Percentiles rank a stretch among this genome's conserved stretches.
These are phyloP conservation scores for Tribolium castaneum DNA, from an alignment of 1,140 invertebrate species.

Conservation along the genomic window DNA sequence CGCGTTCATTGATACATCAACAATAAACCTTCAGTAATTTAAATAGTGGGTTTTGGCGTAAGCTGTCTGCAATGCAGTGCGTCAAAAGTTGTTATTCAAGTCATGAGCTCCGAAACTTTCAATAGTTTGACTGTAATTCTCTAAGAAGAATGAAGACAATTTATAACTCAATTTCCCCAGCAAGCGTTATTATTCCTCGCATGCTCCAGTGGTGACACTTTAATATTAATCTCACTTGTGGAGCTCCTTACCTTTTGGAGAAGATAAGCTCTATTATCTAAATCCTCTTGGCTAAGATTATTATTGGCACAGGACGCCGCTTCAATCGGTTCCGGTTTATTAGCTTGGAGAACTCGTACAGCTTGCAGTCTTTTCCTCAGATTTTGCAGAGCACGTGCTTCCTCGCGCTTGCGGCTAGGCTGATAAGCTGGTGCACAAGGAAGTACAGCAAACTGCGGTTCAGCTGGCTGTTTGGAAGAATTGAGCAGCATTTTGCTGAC, in stretches of 20 bases:
- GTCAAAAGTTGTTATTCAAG: not conserved
- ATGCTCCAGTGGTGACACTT: not conserved
- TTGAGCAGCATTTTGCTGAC: conserved; percentile 57
- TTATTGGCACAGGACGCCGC: conserved; percentile 54
- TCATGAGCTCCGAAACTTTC: not conserved
- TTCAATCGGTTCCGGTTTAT: conserved; percentile 56
- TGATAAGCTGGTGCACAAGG: conserved; percentile 58
- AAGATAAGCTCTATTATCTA: conserved; percentile 62
- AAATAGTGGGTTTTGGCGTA: not conserved
- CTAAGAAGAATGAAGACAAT: not conserved
- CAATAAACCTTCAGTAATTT: too few relatives aligned
- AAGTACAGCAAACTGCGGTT: conserved; percentile 60
- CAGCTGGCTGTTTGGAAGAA: conserved; percentile 44
- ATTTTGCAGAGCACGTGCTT: conserved; percentile 63
- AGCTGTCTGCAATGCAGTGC: not conserved
- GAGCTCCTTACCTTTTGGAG: conserved; percentile 61
- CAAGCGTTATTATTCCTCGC: not conserved
- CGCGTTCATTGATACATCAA: too few relatives aligned
- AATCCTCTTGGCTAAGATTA: conserved; percentile 55
- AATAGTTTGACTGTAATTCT: not conserved
- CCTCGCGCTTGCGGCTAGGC: conserved; percentile 62
- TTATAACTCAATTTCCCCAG: not conserved
- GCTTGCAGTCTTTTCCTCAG: conserved; percentile 60
- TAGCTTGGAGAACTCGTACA: conserved; percentile 58
- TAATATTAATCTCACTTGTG: not conserved